Evolutionary conservation across 2,113 vertebrate genomes (phyloP).

Genomic region (Gasterosteus nipponicus): DNA sequence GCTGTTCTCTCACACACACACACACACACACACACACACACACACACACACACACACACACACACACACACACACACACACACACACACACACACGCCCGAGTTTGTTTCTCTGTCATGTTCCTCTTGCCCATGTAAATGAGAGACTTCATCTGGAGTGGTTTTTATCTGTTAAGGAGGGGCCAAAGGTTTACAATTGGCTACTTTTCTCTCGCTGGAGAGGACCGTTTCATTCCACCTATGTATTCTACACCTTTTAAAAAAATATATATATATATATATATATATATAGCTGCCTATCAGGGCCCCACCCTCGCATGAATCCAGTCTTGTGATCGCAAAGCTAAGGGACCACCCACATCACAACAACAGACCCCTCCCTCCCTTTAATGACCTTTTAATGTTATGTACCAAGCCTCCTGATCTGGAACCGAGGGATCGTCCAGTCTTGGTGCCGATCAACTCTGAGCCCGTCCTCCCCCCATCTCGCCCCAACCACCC

Average conservation of each 20-base stretch:
- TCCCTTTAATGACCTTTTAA: slow-evolving; percentile 57
- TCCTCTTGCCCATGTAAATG: slow-evolving; percentile 20
- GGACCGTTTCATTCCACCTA: neutral
- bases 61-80: no score
- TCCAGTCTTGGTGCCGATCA: slow-evolving; percentile 51
- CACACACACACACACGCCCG: slow-evolving; percentile 39
- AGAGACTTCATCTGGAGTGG: slow-evolving; percentile 21
- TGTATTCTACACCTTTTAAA: neutral
- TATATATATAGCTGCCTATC: neutral
- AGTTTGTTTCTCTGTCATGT: slow-evolving; percentile 35
- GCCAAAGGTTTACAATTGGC: neutral
- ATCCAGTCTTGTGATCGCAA: slow-evolving; percentile 24
- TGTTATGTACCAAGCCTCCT: slow-evolving; percentile 57
- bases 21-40: slow-evolving; percentile 36
- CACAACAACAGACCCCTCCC: slow-evolving; percentile 22
- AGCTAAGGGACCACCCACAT: slow-evolving; percentile 59
- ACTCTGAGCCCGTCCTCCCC: slow-evolving; percentile 23
- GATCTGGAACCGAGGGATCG: slow-evolving; percentile 57
- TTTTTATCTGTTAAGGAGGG: slow-evolving; percentile 15
- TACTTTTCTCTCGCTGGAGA: neutral
- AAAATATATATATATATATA: neutral
- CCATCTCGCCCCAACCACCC: neutral
- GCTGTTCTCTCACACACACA: slow-evolving; percentile 55
- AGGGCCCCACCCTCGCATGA: slow-evolving; percentile 22
- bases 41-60: slow-evolving; percentile 36